Evolutionary conservation across 2,888 invertebrate species (phyloP).

Genomic region (Nasonia oneida): DNA sequence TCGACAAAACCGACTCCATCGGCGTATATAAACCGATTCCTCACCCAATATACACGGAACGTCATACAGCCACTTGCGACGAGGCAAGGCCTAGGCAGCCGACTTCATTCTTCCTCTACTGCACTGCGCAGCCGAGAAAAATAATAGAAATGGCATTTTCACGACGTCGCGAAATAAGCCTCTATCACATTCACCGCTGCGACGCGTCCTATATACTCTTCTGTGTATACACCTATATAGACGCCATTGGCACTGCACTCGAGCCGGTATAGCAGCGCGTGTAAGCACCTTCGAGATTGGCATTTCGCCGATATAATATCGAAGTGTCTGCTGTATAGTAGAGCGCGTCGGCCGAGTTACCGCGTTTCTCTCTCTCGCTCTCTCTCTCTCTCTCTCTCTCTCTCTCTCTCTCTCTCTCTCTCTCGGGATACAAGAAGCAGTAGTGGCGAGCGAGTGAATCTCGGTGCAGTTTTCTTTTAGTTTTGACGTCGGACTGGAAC

Average conservation of each 20-base stretch:
- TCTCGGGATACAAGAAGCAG: neutral
- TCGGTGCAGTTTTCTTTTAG: conserved; percentile 6
- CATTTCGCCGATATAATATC: conserved; percentile 62
- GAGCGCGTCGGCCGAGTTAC: neutral
- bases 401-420: neutral
- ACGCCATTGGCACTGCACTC: neutral
- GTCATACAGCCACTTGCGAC: neutral
- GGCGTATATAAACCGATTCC: neutral
- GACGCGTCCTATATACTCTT: neutral
- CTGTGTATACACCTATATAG: neutral
- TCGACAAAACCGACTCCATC: neutral
- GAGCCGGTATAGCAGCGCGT: neutral
- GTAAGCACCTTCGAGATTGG: conserved; percentile 59
- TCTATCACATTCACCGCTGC: neutral
- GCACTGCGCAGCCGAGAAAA: neutral
- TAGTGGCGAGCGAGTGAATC: conserved; percentile 43
- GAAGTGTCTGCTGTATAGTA: neutral
- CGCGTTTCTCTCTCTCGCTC: neutral
- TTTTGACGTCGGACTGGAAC: neutral
- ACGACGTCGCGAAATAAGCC: neutral
- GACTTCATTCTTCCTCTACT: no score
- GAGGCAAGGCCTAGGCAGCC: neutral
- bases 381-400: no score
- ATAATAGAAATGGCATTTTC: neutral
- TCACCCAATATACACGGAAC: neutral